Conservation (phyloP, 2,797 vertebrate genomes). For the Scarus forsteni region DNA sequence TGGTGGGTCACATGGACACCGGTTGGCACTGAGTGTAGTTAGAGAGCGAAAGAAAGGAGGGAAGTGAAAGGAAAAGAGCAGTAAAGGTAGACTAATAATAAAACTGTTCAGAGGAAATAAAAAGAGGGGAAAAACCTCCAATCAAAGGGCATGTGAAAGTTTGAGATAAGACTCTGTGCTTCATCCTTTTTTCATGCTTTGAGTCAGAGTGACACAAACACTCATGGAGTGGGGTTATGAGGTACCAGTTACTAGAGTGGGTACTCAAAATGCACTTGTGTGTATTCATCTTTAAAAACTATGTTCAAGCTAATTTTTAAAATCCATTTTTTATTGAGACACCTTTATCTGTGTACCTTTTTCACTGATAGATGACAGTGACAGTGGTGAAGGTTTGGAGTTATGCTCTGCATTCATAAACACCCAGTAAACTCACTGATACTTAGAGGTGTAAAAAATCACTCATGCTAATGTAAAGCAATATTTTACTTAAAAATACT, state of each 20-base stretch:
- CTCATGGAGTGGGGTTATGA: slow-evolving; percentile 63
- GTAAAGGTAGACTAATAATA: slow-evolving; percentile 7
- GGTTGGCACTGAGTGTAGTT: slow-evolving; percentile 53
- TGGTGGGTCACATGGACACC: slow-evolving; percentile 62
- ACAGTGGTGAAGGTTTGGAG: neutral
- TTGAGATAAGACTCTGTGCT: slow-evolving; percentile 9
- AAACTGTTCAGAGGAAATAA: slow-evolving; percentile 5
- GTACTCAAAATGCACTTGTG: slow-evolving; percentile 15
- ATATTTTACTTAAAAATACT: too few relatives aligned
- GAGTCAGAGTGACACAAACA: slow-evolving; percentile 23
- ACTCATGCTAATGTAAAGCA: too few relatives aligned
- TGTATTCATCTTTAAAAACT: neutral
- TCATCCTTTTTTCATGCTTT: neutral
- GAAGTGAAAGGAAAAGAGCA: neutral
- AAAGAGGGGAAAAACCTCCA: neutral
- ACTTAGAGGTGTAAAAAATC: too few relatives aligned
- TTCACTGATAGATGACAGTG: neutral
- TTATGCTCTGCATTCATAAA: too few relatives aligned
- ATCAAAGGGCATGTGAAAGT: slow-evolving; percentile 23
- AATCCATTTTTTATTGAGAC: neutral
- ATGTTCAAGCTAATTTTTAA: neutral
- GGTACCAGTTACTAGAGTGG: slow-evolving; percentile 55
- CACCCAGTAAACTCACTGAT: too few relatives aligned
- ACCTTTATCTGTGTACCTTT: neutral
- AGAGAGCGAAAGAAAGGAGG: slow-evolving; percentile 21